These are phyloP conservation scores for Mormyrops boulengeri DNA, from an alignment of 2,797 vertebrate species.

Conservation along the genomic window DNA sequence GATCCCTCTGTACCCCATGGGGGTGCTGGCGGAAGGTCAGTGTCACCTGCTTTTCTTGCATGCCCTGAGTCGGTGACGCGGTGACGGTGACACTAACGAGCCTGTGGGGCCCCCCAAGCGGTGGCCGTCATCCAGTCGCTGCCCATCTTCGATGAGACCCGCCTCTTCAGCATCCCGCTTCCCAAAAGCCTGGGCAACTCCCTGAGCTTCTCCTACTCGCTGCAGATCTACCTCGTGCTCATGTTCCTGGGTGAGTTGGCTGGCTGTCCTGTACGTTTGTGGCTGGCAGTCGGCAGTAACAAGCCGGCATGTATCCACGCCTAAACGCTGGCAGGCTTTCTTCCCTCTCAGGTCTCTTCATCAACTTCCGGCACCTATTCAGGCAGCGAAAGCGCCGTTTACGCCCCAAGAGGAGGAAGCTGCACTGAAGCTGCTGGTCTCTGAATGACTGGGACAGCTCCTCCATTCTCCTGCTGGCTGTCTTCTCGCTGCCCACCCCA, in stretches of 20 bases:
- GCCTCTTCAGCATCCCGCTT: constrained; percentile 77
- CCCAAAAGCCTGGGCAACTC: constrained; percentile 72
- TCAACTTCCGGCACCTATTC: constrained; percentile 85
- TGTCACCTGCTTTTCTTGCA: background rate
- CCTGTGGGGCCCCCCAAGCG: constrained; percentile 52
- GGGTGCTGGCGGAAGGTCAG: constrained; percentile 84
- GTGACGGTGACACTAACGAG: background rate
- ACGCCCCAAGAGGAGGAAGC: constrained; percentile 82
- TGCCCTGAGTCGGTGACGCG: background rate
- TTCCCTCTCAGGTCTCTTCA: constrained; percentile 62
- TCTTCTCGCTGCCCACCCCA: background rate
- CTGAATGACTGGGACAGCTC: background rate
- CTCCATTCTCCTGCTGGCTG: constrained; percentile 39
- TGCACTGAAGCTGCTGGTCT: constrained; percentile 54
- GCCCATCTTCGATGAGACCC: constrained; percentile 78
- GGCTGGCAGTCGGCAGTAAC: background rate
- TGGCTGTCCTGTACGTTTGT: background rate
- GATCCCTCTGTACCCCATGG: constrained; percentile 89
- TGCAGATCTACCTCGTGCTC: constrained; percentile 74
- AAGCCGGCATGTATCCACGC: background rate
- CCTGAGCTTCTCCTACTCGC: constrained; percentile 77
- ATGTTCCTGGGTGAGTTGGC: constrained; percentile 80
- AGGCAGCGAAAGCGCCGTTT: constrained; percentile 82
- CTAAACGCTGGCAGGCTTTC: background rate
- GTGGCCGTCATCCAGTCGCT: constrained; percentile 83